Percentiles rank a stretch among this genome's conserved stretches.
These are phyloP conservation scores for Platichthys flesus DNA, from an alignment of 2,113 vertebrate genomes.

Conservation along the genomic window DNA sequence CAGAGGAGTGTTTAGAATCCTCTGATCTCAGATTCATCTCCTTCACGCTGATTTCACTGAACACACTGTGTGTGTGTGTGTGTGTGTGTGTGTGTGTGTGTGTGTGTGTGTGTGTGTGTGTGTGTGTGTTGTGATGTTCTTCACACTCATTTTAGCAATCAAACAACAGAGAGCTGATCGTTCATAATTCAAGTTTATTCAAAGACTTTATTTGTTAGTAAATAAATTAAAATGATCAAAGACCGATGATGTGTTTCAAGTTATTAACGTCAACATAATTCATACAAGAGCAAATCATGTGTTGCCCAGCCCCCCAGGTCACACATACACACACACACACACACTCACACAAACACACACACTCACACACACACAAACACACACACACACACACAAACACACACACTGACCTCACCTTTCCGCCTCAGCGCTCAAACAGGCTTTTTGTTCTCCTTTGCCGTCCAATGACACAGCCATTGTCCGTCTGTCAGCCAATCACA, in stretches of 20 bases:
- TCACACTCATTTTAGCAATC: too few species aligned
- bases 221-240: not conserved
- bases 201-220: not conserved
- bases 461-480: constrained; percentile 49
- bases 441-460: constrained; percentile 48
- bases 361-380: not conserved
- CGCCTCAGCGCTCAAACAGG: constrained; percentile 33
- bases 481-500: constrained; percentile 40
- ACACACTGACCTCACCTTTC: constrained; percentile 55
- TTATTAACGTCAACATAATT: too few species aligned
- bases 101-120: too few species aligned
- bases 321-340: constrained; percentile 41
- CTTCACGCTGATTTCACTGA: too few species aligned
- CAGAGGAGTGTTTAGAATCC: too few species aligned
- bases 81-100: too few species aligned
- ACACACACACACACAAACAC: constrained; percentile 24
- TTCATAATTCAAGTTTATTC: not conserved
- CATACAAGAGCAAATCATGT: too few species aligned
- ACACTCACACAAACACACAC: constrained; percentile 31
- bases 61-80: too few species aligned
- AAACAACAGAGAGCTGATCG: too few species aligned
- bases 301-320: not conserved
- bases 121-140: too few species aligned
- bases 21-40: too few species aligned
- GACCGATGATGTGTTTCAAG: too few species aligned